Evolutionary conservation across 2,113 vertebrate genomes (phyloP).

Genomic region (Pygoscelis adeliae): DNA sequence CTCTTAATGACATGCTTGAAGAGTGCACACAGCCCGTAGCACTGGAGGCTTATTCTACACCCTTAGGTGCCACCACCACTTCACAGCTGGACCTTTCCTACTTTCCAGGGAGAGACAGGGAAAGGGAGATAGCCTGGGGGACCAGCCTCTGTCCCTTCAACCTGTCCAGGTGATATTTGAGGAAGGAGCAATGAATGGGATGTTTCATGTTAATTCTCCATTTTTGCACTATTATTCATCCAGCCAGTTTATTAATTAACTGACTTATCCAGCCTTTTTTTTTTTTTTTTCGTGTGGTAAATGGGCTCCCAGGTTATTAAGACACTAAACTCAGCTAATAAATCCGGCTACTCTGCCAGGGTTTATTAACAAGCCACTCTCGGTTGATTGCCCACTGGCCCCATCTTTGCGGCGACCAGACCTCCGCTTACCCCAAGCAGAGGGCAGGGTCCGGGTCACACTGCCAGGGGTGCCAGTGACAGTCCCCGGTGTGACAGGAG

Average conservation of each 20-base stretch:
- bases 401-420: background rate
- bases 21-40: background rate
- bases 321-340: background rate
- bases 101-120: background rate
- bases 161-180: background rate
- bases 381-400: background rate
- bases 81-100: background rate
- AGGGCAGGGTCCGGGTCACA: background rate
- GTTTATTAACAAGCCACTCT: background rate
- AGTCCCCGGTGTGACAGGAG: background rate
- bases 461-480: background rate
- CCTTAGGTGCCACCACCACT: background rate
- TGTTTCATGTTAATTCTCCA: background rate
- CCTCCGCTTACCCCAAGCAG: background rate
- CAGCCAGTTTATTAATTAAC: background rate
- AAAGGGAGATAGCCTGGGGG: background rate
- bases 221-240: background rate
- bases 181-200: background rate
- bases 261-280: background rate
- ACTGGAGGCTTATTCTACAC: background rate
- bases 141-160: background rate
- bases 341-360: fast-evolving
- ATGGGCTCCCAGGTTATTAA: background rate
- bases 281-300: background rate
- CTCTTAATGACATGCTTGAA: background rate